Conservation (phyloP, 2,888 invertebrate genomes). For the Diploptera punctata region DNA sequence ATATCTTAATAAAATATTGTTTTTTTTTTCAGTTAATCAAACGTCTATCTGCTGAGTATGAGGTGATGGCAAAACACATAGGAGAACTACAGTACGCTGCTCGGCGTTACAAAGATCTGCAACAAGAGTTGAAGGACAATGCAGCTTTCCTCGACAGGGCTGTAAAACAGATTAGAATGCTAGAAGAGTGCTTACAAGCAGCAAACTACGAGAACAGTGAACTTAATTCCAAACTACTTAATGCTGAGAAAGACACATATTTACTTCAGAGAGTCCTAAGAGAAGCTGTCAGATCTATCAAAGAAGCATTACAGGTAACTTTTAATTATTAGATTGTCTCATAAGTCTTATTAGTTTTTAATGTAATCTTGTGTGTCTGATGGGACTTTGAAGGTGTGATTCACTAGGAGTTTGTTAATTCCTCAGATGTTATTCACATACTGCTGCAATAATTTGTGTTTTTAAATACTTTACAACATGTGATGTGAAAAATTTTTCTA, state of each 20-base stretch:
- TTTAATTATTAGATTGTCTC: neutral
- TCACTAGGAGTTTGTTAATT: too few relatives aligned
- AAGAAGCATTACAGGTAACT: conserved; percentile 48
- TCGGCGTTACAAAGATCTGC: conserved; percentile 40
- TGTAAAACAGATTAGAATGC: conserved; percentile 45
- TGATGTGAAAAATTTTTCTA: too few relatives aligned
- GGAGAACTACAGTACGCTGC: conserved; percentile 44
- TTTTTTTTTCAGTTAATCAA: conserved; percentile 47
- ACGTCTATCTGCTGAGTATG: conserved; percentile 57
- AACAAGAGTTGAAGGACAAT: conserved; percentile 43
- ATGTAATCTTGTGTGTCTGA: too few relatives aligned
- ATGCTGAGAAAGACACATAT: conserved; percentile 61
- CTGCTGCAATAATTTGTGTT: too few relatives aligned
- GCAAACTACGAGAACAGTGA: conserved; percentile 58
- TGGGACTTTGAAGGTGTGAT: too few relatives aligned
- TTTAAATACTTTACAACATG: too few relatives aligned
- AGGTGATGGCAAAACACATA: conserved; percentile 41
- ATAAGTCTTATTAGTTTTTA: too few relatives aligned
- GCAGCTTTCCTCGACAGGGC: neutral
- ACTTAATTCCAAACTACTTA: conserved; percentile 56
- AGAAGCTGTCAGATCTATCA: conserved; percentile 57
- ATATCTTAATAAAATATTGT: neutral
- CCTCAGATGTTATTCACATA: too few relatives aligned
- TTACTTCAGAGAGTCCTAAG: conserved; percentile 64
- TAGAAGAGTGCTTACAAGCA: conserved; percentile 64